Percentiles rank a stretch among this genome's conserved stretches.
These are phyloP conservation scores for Phyllotreta striolata DNA, from an alignment of 2,888 invertebrate species.

Conservation along the genomic window DNA sequence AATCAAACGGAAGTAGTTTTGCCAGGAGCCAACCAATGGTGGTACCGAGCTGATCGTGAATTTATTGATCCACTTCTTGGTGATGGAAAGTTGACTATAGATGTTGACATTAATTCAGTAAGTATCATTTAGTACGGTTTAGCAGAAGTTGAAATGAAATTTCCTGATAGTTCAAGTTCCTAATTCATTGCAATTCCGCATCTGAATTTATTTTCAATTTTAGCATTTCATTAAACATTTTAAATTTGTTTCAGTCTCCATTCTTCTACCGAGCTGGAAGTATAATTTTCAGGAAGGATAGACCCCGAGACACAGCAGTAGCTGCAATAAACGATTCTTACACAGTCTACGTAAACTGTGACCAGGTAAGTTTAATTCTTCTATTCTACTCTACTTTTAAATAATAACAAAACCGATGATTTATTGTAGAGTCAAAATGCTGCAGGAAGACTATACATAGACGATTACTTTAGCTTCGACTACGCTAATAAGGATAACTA, in stretches of 20 bases:
- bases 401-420: not conserved
- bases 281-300: slow-evolving; percentile 49
- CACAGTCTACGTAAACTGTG: slow-evolving; percentile 47
- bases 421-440: slow-evolving; percentile 66
- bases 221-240: not conserved
- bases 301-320: slow-evolving; percentile 40
- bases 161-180: too few relatives aligned
- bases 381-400: not conserved
- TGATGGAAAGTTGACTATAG: slow-evolving; percentile 13
- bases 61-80: slow-evolving; percentile 2
- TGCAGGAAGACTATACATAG: slow-evolving; percentile 82
- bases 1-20: slow-evolving; percentile 82
- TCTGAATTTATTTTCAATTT: slow-evolving; percentile 4
- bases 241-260: slow-evolving; percentile 46
- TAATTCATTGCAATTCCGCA: not conserved
- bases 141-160: too few relatives aligned
- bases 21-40: slow-evolving; percentile 73
- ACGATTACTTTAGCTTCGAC: slow-evolving; percentile 82
- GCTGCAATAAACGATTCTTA: slow-evolving; percentile 46
- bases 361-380: slow-evolving; percentile 38
- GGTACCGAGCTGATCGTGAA: slow-evolving; percentile 67
- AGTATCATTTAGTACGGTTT: slow-evolving; percentile 17
- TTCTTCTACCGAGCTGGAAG: slow-evolving; percentile 53
- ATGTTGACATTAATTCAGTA: slow-evolving; percentile 43
- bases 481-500: slow-evolving; percentile 40